Evolutionary conservation across 2,797 vertebrate genomes (phyloP).

Genomic region (Calcarius lapponicus): DNA sequence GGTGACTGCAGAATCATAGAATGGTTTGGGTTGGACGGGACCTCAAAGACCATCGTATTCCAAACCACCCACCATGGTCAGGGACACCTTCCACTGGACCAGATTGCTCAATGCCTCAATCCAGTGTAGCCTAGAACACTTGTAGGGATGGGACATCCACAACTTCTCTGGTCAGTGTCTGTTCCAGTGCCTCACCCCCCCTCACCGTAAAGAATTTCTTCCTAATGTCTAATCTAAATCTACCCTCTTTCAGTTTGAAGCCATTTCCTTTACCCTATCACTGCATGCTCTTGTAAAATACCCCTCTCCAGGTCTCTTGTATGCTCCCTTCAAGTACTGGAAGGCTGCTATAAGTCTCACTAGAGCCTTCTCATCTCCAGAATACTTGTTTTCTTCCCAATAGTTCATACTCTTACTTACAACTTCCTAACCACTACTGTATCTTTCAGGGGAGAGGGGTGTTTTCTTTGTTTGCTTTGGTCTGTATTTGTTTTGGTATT

Average conservation of each 20-base stretch:
- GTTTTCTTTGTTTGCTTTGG: not conserved
- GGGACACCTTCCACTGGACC: not conserved
- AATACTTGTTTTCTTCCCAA: not conserved
- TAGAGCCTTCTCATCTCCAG: not conserved
- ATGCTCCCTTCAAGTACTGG: too few species aligned
- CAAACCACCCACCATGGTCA: not conserved
- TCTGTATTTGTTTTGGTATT: not conserved
- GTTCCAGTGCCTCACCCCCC: not conserved
- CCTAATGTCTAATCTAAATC: not conserved
- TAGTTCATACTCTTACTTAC: not conserved
- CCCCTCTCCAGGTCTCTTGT: not conserved
- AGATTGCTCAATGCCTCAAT: not conserved
- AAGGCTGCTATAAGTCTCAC: not conserved
- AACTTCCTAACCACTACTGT: not conserved
- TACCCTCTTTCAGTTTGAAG: not conserved
- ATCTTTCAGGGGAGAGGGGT: accelerated
- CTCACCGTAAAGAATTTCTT: not conserved
- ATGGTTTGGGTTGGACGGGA: not conserved
- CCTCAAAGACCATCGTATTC: not conserved
- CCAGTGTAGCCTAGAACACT: not conserved
- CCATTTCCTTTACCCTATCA: not conserved
- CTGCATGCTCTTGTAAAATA: not conserved
- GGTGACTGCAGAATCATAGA: not conserved
- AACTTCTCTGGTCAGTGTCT: not conserved
- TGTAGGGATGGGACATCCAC: not conserved